A percentile compares a stretch with the other conserved stretches of the same genome.
These are phyloP conservation scores for Melipona beecheii DNA, from an alignment of 2,888 invertebrate genomes.

Conservation along the genomic window DNA sequence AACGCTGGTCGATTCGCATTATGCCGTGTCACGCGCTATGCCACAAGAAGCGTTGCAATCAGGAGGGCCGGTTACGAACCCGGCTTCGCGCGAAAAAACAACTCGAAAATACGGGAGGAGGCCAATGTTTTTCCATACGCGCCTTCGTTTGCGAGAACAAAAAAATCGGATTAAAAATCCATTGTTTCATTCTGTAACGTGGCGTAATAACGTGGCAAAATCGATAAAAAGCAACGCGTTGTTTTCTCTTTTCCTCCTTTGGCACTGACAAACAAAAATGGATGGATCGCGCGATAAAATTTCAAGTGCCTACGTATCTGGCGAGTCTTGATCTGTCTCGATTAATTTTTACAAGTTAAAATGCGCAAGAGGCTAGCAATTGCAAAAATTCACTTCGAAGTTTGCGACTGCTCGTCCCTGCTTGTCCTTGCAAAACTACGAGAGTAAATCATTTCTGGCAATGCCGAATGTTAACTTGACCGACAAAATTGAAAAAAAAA, in stretches of 20 bases:
- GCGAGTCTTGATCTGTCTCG: not conserved
- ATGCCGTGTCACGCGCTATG: not conserved
- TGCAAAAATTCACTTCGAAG: not conserved
- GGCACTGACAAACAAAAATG: not conserved
- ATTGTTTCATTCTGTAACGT: not conserved
- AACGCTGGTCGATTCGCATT: not conserved
- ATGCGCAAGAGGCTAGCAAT: not conserved
- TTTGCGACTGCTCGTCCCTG: not conserved
- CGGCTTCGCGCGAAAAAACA: not conserved
- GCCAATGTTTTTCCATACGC: not conserved
- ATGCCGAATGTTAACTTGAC: not conserved
- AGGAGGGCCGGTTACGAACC: not conserved
- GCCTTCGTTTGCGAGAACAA: not conserved
- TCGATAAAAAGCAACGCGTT: not conserved
- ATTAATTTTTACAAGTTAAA: too few species aligned
- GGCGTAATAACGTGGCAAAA: not conserved
- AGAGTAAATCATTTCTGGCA: not conserved
- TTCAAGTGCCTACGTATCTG: not conserved
- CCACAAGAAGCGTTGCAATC: not conserved
- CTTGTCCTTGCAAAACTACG: not conserved
- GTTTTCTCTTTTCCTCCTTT: not conserved
- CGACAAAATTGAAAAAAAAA: not conserved
- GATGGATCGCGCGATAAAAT: not conserved
- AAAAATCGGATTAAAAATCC: not conserved
- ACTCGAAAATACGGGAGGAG: not conserved